Base-by-base conservation (phyloP, 2,888 invertebrate species). In the Neoscelio sp. region DNA sequence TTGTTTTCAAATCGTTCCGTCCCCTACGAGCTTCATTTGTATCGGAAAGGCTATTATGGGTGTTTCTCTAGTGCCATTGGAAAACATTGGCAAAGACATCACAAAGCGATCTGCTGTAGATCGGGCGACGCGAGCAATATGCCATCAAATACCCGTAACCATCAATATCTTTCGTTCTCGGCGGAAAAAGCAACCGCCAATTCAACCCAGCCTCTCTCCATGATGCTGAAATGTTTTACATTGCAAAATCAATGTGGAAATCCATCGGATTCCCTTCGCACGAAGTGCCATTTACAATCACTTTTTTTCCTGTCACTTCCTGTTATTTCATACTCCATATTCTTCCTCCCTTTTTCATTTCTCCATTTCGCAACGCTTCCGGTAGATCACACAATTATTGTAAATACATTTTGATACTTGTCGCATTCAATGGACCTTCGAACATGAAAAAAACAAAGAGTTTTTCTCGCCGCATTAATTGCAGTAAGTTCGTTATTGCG, bases 121-220 rank as follows among this genome's bases (percentile, higher is more conserved):
- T 88, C 84, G 85, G 71, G 79, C 82, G 86, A 87, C 83, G 80
- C 85, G 83, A 87, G 89, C 89, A 89, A 90, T 90, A 90, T 90
- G 90, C 89, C 87, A 89, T 90, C 89, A 90, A 89, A 90, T 88
- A 81, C 88, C 87, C 88, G 89, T 90, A 90, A 90, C 89, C 90
- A 90, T 90, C 90, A 90, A 90, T 90, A 90, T 86, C 82, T 80
- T 80, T 74, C 77, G 46, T 71, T 68, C 70, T 74, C 62, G 60
- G 68, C 50, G 73, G 42, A 68, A 77, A 77, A 73, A 80, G 82
- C 76, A 75, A 80, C 82, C 81, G 62, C 54, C 77, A 46, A 65
- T 73, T 70, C 64, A 73, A 58, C 50, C 15, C 54, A 17, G 42
- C 8, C 52, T 46, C 64, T 46, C 26, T 54, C 12, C 44, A 52